Conservation (phyloP, 2,113 vertebrate species). For the Poeciliopsis retropinna region DNA sequence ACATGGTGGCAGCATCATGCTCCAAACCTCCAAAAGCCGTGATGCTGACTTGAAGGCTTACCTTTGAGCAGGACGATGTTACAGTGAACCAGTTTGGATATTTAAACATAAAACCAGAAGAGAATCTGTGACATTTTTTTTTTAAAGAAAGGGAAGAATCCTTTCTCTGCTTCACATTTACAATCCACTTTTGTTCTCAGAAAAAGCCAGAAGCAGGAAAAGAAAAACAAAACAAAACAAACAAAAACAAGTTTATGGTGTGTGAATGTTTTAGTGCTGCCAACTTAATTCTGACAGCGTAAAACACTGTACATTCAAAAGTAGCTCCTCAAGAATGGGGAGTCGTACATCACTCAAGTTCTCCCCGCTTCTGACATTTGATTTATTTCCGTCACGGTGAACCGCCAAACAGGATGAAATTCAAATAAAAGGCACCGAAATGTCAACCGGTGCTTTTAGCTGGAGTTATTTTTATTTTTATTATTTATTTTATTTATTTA, state of each 20-base stretch:
- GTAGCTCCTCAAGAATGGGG: neutral
- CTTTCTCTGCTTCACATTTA: too few species aligned
- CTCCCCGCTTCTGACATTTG: neutral
- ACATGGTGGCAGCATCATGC: neutral
- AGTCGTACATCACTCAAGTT: neutral
- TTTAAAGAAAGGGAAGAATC: too few species aligned
- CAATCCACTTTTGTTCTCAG: too few species aligned
- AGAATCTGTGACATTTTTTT: neutral
- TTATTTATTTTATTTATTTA: constrained; percentile 37
- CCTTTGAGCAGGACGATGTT: too few species aligned
- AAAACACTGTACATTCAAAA: neutral
- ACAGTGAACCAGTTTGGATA: too few species aligned
- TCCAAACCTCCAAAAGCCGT: neutral
- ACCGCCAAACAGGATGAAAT: constrained; percentile 69
- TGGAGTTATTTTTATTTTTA: constrained; percentile 43
- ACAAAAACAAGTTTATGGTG: neutral
- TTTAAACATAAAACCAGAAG: neutral
- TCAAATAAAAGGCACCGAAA: constrained; percentile 76
- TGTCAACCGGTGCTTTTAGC: constrained; percentile 72
- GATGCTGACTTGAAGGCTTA: too few species aligned
- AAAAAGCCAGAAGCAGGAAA: too few species aligned
- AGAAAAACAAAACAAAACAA: too few species aligned
- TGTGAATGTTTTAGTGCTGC: neutral
- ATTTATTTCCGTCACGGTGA: neutral
- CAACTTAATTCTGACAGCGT: neutral